Evolutionary conservation across 2,888 invertebrate species (phyloP).

Genomic region (Habrosyne pyritoides): DNA sequence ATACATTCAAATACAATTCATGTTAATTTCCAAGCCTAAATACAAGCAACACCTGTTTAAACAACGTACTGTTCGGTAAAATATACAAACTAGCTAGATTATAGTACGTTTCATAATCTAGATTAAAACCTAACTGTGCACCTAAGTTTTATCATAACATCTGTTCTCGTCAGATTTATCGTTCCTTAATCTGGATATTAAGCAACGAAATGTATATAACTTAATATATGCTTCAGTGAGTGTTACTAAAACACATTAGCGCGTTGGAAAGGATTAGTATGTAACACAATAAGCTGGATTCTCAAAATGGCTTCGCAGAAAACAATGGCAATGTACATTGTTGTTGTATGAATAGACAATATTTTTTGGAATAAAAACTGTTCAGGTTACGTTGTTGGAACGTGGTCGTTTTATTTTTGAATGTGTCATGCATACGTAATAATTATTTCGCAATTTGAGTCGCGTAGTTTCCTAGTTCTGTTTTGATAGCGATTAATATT

Average conservation of each 20-base stretch:
- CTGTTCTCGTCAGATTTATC: neutral
- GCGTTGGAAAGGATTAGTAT: neutral
- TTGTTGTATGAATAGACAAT: neutral
- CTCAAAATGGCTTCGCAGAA: neutral
- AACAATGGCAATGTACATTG: neutral
- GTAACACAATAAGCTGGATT: neutral
- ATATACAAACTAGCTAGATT: neutral
- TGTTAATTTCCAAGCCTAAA: neutral
- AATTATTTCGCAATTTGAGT: no score
- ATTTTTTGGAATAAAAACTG: neutral
- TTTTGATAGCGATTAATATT: no score
- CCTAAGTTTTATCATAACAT: neutral
- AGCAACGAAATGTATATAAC: neutral
- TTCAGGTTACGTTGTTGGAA: neutral
- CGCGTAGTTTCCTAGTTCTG: no score
- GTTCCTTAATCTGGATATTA: neutral
- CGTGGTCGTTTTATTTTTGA: neutral
- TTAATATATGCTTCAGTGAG: neutral
- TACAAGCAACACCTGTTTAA: neutral
- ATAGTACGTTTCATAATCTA: neutral
- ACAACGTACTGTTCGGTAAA: neutral
- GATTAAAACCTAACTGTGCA: neutral
- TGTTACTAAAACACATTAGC: neutral
- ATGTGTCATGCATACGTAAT: neutral
- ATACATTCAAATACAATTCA: neutral